Conservation (phyloP, 2,113 vertebrate genomes). For the Perognathus longimembris region DNA sequence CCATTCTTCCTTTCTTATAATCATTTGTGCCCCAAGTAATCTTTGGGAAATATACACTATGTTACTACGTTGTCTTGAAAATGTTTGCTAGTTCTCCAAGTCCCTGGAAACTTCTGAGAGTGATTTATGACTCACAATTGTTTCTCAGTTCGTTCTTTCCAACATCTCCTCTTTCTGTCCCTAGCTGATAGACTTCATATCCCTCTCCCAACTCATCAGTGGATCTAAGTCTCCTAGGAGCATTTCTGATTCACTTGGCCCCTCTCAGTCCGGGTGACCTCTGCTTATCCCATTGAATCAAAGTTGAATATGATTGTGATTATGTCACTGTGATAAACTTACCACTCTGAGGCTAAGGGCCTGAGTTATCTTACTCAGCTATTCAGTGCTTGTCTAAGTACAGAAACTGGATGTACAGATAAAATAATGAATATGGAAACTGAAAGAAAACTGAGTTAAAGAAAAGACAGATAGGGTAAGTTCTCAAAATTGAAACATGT, state of each 20-base stretch:
- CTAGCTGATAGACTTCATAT: neutral
- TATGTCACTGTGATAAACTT: neutral
- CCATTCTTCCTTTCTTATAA: neutral
- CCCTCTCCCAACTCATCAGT: neutral
- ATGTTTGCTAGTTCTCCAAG: neutral
- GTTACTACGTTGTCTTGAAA: neutral
- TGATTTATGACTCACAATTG: neutral
- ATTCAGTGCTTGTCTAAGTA: neutral
- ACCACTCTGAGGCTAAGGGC: accelerated
- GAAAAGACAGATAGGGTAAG: neutral
- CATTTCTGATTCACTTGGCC: neutral
- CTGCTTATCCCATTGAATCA: neutral
- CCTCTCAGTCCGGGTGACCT: accelerated
- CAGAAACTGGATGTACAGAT: neutral
- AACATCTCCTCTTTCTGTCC: neutral
- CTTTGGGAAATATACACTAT: neutral
- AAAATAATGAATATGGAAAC: neutral
- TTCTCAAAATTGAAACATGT: neutral
- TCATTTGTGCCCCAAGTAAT: neutral
- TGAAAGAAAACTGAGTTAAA: neutral
- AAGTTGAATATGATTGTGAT: neutral
- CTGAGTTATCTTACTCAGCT: neutral
- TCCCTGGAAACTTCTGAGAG: neutral
- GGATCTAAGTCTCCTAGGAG: neutral
- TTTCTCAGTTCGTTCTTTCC: neutral